These are phyloP conservation scores for Hippocampus kuda DNA, from an alignment of 2,797 vertebrate species.

Conservation along the genomic window DNA sequence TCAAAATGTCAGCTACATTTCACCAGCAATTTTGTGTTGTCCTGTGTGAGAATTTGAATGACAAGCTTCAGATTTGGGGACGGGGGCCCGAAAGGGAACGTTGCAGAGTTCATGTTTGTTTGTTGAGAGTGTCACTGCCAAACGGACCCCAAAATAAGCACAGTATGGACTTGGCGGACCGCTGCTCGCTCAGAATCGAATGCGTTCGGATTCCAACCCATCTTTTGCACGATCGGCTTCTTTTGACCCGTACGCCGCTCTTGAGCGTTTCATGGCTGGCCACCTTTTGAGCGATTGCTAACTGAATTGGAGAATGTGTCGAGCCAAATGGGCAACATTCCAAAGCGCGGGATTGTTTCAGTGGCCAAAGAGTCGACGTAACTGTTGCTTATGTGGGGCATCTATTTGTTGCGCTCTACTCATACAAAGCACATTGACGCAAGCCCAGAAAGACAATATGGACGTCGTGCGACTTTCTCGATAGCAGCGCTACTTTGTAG, in stretches of 20 bases:
- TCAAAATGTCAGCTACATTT: slow-evolving; percentile 22
- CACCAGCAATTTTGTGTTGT: slow-evolving; percentile 16
- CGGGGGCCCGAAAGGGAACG: background rate
- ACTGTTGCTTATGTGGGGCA: background rate
- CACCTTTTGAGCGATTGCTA: background rate
- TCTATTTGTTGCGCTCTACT: background rate
- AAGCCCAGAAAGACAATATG: background rate
- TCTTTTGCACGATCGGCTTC: too few species aligned
- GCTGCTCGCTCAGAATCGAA: background rate
- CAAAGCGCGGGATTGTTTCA: too few species aligned
- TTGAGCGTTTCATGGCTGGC: background rate
- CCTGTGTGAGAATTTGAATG: background rate
- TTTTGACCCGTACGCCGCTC: too few species aligned
- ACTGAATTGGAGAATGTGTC: background rate
- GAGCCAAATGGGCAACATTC: too few species aligned
- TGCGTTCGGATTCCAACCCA: background rate
- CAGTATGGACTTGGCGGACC: background rate
- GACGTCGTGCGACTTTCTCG: background rate
- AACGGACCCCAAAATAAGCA: background rate
- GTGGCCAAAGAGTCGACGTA: background rate
- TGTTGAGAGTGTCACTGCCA: background rate
- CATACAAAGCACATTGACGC: background rate
- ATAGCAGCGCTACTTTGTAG: background rate
- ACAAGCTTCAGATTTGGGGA: background rate
- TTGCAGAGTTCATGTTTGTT: background rate